These are phyloP conservation scores for Artibeus lituratus DNA, from an alignment of 2,797 vertebrate genomes.

Conservation along the genomic window DNA sequence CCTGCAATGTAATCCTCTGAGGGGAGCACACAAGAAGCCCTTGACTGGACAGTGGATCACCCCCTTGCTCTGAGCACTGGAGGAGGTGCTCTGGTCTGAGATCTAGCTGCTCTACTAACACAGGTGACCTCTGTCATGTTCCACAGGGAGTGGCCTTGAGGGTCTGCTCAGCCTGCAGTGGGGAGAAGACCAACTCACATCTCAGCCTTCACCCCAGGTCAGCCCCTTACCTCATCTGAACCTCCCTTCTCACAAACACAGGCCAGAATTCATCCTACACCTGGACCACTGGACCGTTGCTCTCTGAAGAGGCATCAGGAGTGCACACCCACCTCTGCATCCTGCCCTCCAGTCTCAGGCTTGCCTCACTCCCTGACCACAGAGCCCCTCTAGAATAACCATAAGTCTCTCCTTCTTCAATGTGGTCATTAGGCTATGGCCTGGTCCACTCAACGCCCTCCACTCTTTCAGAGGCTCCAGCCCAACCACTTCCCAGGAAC, in stretches of 20 bases:
- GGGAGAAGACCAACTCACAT: background rate
- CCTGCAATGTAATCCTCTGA: no score
- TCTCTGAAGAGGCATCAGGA: background rate
- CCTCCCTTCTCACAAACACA: background rate
- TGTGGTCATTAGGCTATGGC: background rate
- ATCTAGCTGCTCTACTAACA: background rate
- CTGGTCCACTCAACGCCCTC: background rate
- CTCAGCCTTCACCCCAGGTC: background rate
- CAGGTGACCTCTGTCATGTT: background rate
- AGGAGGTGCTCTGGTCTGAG: background rate
- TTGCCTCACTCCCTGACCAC: background rate
- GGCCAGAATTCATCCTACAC: background rate
- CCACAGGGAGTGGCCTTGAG: background rate
- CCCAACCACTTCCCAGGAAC: background rate
- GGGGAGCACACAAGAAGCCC: background rate
- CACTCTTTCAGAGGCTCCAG: background rate
- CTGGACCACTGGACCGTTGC: background rate
- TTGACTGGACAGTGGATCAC: background rate
- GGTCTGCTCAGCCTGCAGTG: background rate
- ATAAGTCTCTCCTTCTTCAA: background rate
- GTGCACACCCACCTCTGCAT: background rate
- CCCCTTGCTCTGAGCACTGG: background rate
- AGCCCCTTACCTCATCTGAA: no score
- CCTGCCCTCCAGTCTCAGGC: background rate
- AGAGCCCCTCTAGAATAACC: background rate